A percentile compares a stretch with the other conserved stretches of the same genome.
phyloP scores from a whole-genome alignment of 2,797 vertebrate genomes.

The Onychomys arenicola region DNA sequence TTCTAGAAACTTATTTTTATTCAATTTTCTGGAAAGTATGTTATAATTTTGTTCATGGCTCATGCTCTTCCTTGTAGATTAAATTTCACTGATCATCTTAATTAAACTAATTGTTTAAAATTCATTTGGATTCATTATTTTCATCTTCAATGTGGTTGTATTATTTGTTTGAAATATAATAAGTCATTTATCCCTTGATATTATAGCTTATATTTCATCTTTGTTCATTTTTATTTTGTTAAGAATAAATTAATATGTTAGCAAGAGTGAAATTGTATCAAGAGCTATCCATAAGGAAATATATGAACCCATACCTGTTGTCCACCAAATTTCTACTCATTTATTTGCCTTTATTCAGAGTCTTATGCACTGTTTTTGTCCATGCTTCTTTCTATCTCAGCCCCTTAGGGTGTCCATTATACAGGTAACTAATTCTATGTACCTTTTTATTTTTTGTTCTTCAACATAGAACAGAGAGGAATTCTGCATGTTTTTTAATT shows the following conservation, averaged over 20 bases:
- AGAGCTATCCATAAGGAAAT: background rate
- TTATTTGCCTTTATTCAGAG: background rate
- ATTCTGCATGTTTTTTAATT: background rate
- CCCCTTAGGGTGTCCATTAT: accelerated
- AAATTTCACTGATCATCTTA: background rate
- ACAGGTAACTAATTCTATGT: background rate
- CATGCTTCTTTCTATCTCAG: background rate
- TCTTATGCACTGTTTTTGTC: too few species aligned
- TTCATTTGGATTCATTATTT: background rate
- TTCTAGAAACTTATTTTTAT: background rate
- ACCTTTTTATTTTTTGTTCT: background rate
- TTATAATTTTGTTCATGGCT: background rate
- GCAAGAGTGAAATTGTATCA: background rate
- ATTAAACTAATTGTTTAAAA: background rate
- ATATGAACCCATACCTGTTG: background rate
- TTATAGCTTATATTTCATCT: background rate
- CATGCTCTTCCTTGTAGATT: background rate
- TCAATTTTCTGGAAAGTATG: background rate
- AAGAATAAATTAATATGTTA: background rate
- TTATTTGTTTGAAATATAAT: slow-evolving; percentile 4
- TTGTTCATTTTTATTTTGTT: background rate
- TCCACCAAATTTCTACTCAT: background rate
- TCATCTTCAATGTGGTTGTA: background rate
- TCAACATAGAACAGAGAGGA: background rate
- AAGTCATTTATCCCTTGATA: background rate